A percentile compares a stretch with the other conserved stretches of the same genome.
phyloP scores from a whole-genome alignment of 1,140 invertebrate genomes.

The Pygmarrhopalites habei region DNA sequence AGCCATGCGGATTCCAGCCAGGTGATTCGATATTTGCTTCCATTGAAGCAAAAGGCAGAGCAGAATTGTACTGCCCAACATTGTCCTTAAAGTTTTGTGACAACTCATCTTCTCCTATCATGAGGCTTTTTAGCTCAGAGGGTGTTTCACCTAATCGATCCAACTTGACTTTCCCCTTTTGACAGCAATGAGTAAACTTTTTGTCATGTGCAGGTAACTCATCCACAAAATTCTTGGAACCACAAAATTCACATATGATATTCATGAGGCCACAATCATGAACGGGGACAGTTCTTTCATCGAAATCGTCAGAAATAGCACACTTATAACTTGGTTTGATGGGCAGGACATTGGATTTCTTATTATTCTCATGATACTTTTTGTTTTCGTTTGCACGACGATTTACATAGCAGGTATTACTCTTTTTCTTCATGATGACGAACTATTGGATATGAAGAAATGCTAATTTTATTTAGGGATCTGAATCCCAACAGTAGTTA shows the following conservation, averaged over 20 bases:
- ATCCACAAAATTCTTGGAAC: slow-evolving; percentile 1
- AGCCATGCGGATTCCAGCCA: slow-evolving; percentile 24
- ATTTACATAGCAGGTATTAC: no score
- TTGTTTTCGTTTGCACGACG: no score
- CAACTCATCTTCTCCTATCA: slow-evolving; percentile 11
- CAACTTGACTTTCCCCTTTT: slow-evolving; percentile 19
- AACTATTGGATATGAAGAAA: no score
- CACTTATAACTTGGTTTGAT: no score
- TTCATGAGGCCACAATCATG: background rate
- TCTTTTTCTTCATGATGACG: no score
- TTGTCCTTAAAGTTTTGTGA: slow-evolving; percentile 39
- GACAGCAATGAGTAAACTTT: slow-evolving; percentile 9
- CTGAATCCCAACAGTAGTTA: no score
- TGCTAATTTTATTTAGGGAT: no score
- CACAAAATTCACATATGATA: background rate
- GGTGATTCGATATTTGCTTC: slow-evolving; percentile 25
- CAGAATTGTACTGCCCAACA: slow-evolving; percentile 40
- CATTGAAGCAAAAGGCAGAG: slow-evolving; percentile 41
- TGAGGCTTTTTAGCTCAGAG: background rate
- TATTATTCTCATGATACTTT: no score
- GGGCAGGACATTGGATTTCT: no score
- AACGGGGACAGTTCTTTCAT: background rate
- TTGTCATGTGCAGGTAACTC: background rate
- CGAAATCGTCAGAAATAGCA: no score
- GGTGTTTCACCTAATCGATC: background rate